Evolutionary conservation across 2,113 vertebrate genomes (phyloP), one percentile per base, ranked within the genome.

Genomic region (Guaruba guarouba): DNA sequence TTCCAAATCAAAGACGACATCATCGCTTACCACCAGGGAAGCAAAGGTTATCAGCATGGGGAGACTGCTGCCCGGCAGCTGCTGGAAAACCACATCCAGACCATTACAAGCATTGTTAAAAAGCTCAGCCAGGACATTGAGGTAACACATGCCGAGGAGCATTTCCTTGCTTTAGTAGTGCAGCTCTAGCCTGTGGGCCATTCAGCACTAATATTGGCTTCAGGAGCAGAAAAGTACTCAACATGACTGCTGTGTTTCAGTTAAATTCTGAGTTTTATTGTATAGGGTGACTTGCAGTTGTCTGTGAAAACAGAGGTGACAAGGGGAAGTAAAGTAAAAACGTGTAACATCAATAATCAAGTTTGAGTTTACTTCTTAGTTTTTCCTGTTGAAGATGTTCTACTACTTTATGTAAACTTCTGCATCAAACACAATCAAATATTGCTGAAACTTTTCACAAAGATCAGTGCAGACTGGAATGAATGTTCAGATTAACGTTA

Each of bases 21-120:
- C 35, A 63, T 97, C 37, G 92, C 97, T 51, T 97, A 80, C 78
- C 97, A 98, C 37, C 96, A 95, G 44, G 96, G 97, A 39, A 95
- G 95, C 23, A 96, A 97, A 2, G 93, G 96, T 70, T 98, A 94
- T 16, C 74, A 92, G 59, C 97, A 98, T 15, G 94, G 96, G 7
- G 97, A 99, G 82, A 62, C 83, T 1, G 75, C 97, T 70, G 98
- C 98, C 41, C 95, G 80, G 80, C 98, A 92, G 75, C 96, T 98
- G 62, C 97, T 99, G 95, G 98, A 99, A 96, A 99, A 95, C 70
- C 98, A 98, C 86, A 97, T 99, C 88, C 97, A 98, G 88, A 98
- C 97, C 68, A 98, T 99, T 78, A 98, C 98, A 15, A 97, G 90
- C 85, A 98, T 98, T 3, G 95, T 99, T 82, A 98, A 98, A 97